Evolutionary conservation across 2,113 vertebrate species (phyloP), one percentile per base, ranked within the genome.

Genomic region (Echinops telfairi): DNA sequence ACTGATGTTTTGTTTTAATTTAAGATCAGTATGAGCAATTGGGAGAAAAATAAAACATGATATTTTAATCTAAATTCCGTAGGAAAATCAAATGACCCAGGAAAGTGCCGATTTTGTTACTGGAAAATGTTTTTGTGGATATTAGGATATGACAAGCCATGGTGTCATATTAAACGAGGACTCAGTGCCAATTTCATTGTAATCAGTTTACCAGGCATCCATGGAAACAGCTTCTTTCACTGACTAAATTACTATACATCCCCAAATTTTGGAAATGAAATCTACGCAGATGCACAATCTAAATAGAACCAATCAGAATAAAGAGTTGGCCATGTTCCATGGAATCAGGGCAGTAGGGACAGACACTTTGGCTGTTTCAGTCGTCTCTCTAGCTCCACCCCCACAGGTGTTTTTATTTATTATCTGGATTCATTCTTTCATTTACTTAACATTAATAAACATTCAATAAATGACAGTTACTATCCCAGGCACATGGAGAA

Each of bases 211-310:
- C 88, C 90, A 95, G 92, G 90, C 93, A 93, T 88, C 96, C 92
- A 95, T 75, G 90, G 94, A 95, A 97, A 94, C 89, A 96, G 33
- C 92, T 73, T 76, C 91, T 97, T 91, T 96, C 70, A 86, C 95
- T 94, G 93, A 92, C 94, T 95, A 97, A 97, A 97, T 97, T 96
- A 93, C 96, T 97, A 97, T 96, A 97, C 90, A 96, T 97, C 47
- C 57, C 86, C 62, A 91, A 92, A 94, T 94, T 96, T 96, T 97
- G 96, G 97, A 96, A 96, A 92, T 86, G 53, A 96, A 93, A 95
- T 95, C 95, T 88, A 97, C 88, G 94, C 97, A 97, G 96, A 97
- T 97, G 97, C 88, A 96, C 77, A 93, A 95, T 96, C 94, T 94
- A 97, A 97, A 97, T 93, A 95, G 96, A 96, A 97, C 93, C 94